Evolutionary conservation across 2,888 invertebrate species (phyloP).

Genomic region (Lasioglossum malachurum): DNA sequence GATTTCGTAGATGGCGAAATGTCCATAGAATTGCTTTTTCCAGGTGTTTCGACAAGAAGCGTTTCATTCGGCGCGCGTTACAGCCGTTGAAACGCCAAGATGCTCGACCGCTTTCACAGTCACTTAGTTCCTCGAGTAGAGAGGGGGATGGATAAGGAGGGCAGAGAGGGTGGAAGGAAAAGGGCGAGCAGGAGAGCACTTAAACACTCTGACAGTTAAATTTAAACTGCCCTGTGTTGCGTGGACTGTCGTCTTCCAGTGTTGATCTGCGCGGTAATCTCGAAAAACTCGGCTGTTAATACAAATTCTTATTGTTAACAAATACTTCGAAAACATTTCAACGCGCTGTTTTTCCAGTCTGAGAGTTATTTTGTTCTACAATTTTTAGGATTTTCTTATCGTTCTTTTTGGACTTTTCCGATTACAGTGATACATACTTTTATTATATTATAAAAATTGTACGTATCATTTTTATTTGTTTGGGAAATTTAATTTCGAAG

Average conservation of each 20-base stretch:
- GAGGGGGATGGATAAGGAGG: slow-evolving; percentile 48
- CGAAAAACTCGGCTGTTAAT: slow-evolving; percentile 44
- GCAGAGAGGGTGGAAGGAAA: slow-evolving; percentile 41
- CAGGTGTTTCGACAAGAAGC: slow-evolving; percentile 41
- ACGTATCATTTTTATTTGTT: neutral
- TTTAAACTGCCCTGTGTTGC: slow-evolving; percentile 75
- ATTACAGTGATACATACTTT: too few relatives aligned
- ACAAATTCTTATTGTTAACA: neutral
- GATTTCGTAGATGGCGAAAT: slow-evolving; percentile 9
- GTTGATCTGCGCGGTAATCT: slow-evolving; percentile 73
- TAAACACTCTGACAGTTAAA: slow-evolving; percentile 79
- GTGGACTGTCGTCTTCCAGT: slow-evolving; percentile 64
- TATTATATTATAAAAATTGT: neutral
- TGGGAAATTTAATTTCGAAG: neutral
- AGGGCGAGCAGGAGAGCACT: slow-evolving; percentile 69
- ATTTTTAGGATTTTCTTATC: neutral
- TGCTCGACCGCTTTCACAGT: slow-evolving; percentile 75
- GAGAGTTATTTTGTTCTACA: neutral
- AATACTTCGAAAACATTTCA: neutral
- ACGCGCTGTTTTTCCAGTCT: neutral
- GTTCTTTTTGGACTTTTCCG: too few relatives aligned
- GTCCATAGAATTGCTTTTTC: slow-evolving; percentile 19
- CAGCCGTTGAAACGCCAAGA: slow-evolving; percentile 50
- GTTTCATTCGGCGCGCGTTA: slow-evolving; percentile 43
- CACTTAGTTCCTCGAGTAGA: slow-evolving; percentile 75